phyloP scores from a whole-genome alignment of 1,140 invertebrate genomes.

The Drosophila carrolli region DNA sequence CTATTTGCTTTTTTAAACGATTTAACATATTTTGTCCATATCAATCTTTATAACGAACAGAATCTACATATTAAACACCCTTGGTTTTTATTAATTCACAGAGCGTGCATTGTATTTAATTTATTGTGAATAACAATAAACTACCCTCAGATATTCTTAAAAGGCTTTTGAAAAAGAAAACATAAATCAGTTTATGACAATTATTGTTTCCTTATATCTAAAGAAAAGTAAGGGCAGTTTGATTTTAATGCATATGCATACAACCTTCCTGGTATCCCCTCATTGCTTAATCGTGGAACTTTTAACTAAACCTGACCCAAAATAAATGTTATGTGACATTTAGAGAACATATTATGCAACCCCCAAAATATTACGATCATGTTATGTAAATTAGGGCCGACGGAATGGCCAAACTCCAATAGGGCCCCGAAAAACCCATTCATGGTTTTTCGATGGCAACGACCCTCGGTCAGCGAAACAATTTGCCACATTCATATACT shows the following conservation, averaged over 20 bases:
- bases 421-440: conserved; percentile 8
- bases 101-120: not conserved
- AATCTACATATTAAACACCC: not conserved
- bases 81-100: not conserved
- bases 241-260: not conserved
- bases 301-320: conserved; percentile 17
- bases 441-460: conserved; percentile 51
- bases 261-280: not conserved
- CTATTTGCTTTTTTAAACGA: too few relatives aligned
- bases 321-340: conserved; percentile 15
- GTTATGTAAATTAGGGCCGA: conserved; percentile 19
- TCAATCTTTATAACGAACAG: not conserved
- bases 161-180: not conserved
- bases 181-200: not conserved
- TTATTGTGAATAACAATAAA: not conserved
- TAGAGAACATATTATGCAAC: conserved; percentile 29
- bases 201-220: not conserved
- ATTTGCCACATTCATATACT: conserved; percentile 35
- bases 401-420: conserved; percentile 3
- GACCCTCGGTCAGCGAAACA: conserved; percentile 51
- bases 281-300: not conserved
- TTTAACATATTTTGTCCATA: not conserved
- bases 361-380: conserved; percentile 25
- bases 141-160: not conserved
- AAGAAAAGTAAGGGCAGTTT: not conserved